Conservation (phyloP, 2,113 vertebrate genomes). For the Himantopus leucocephalus region DNA sequence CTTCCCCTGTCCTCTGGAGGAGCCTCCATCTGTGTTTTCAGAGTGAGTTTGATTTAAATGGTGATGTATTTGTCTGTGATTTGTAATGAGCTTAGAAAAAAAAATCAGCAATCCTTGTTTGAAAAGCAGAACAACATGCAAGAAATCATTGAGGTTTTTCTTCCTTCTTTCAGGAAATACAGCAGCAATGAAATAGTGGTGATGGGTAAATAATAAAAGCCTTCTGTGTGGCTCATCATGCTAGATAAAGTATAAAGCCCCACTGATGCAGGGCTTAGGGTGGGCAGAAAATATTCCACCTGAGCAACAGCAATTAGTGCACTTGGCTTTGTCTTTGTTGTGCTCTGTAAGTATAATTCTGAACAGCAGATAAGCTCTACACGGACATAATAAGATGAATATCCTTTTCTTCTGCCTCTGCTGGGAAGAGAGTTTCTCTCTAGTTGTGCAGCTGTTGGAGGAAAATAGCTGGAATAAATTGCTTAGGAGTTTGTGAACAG, state of each 20-base stretch:
- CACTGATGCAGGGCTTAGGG: not conserved
- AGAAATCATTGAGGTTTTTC: not conserved
- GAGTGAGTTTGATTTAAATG: not conserved
- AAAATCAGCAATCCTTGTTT: not conserved
- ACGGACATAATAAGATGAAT: not conserved
- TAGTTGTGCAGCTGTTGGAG: conserved; percentile 28
- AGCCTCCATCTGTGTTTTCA: not conserved
- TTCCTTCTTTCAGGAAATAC: not conserved
- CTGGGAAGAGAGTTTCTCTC: conserved; percentile 5
- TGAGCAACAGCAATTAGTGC: conserved; percentile 48
- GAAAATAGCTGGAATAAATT: conserved; percentile 10
- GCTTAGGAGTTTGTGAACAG: not conserved
- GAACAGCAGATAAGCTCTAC: conserved; percentile 10
- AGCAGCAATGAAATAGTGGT: not conserved
- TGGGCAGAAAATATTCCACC: conserved; percentile 21
- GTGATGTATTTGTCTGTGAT: not conserved
- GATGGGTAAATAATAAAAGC: not conserved
- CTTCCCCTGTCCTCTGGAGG: not conserved
- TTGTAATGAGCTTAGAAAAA: not conserved
- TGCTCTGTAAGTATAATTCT: conserved; percentile 9
- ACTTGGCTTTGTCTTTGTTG: conserved; percentile 8
- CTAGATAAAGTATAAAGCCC: not conserved
- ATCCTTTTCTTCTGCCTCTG: not conserved
- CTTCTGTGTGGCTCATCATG: not conserved
- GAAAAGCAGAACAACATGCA: not conserved